Base-by-base conservation (phyloP, 2,113 vertebrate species). In the Paedocypris sp. region DNA sequence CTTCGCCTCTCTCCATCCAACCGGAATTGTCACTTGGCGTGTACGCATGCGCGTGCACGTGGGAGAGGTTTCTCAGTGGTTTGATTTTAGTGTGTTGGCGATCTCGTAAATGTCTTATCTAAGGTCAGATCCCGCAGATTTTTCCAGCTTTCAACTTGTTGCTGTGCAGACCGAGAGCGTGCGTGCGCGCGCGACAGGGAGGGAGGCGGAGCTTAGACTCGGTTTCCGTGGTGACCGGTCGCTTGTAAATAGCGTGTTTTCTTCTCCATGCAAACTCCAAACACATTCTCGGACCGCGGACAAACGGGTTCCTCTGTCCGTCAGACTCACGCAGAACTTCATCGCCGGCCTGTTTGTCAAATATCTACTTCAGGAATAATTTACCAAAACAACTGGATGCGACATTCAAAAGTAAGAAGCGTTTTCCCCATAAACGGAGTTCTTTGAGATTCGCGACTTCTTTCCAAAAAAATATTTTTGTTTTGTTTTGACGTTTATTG, bases 161-260 rank as follows among this genome's bases (percentile, higher is more conserved):
- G 19, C 31, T 39, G 39, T 69, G 61, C 39, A 48, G 26, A 45
- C 31, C 25, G 51, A 50, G 10, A n/a, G n/a, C n/a, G n/a, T n/a
- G n/a, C n/a, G n/a, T n/a, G n/a, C n/a, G n/a, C n/a, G 39, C 26
- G 25, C 29, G 15, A 16, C 18, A 36, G 20, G 3, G 5, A 5
- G 10, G 64, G 60, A 64, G 76, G 74, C 52, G 76, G 72, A 78
- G 75, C 65, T 53, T 16, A 26, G 29, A 15, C 16, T 28, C 23
- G 51, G 75, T 81, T 80, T 22, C 80, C 71, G 75, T 71, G 73
- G 73, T 35, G 62, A 83, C 74, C 15, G 19, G 19, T 22, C 18
- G 29, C 57, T 45, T 60, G 69, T 57, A 67, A 74, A 66, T 54
- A 38, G 62, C 26, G 28, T 52, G 32, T 66, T 52, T 51, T 38